Base-by-base conservation (phyloP, 2,888 invertebrate genomes). In the Oscheius onirici region DNA sequence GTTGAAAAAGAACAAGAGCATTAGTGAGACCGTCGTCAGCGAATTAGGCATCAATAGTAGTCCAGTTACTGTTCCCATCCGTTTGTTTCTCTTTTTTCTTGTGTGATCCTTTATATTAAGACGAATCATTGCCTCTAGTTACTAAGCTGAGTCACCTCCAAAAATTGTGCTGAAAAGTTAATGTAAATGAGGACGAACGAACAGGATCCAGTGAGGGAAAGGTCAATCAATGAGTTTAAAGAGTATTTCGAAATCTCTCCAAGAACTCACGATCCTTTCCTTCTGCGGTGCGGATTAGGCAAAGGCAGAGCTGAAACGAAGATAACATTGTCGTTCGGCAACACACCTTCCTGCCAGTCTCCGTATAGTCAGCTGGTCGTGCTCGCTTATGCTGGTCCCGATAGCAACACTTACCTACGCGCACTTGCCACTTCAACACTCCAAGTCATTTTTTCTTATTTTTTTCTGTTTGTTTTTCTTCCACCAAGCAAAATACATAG, bases 91-190 rank as follows among this genome's bases (percentile, higher is more conserved):
- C 10, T n/a, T n/a, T n/a, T 6, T 52, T 24, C 3, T 52, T 5
- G 3, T 24, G 6, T 58, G 17, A 58, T 13, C 3, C 54, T 54
- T 6, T 22, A n/a, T n/a, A n/a, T n/a, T n/a, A n/a, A 54, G 54
- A 54, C 3, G 5, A 54, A 54, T 20, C 22, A 6, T 6, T 54
- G 5, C 24, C 54, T 15, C 6, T 54, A 22, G 3, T 54, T 2
- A 13, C 22, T 20, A 3, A 15, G 3, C 3, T 54, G 5, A 5
- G 5, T 24, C n/a, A 28, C 15, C n/a, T 58, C 58, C 3, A 28
- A 58, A 40, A 61, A 44, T 41, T 1, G 24, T 8, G 61, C 61
- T 24, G 61, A 61, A 17, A 20, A 44, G n/a, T 22, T 61, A 46
- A 61, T 46, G 49, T 1, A 46, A 13, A 22, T 41, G 1, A 2